Conservation (phyloP, 2,797 vertebrate genomes). For the Smutsia temminckii region DNA sequence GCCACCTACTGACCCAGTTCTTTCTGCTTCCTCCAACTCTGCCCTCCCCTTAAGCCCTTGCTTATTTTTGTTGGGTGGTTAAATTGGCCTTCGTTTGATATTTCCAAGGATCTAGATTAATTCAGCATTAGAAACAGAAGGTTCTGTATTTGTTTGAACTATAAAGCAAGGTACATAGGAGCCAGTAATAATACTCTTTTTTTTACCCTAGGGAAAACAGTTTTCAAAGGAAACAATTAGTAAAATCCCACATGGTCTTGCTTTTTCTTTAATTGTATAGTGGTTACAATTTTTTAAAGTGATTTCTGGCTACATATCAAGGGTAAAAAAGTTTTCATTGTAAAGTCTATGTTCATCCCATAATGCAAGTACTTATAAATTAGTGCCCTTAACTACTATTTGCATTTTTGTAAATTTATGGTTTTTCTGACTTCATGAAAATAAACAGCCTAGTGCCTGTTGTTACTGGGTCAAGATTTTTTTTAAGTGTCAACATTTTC, state of each 20-base stretch:
- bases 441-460: conserved; percentile 53
- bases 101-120: not conserved
- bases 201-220: not conserved
- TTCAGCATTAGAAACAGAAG: not conserved
- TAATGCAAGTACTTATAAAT: conserved; percentile 35
- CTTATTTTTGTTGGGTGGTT: not conserved
- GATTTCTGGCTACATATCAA: conserved; percentile 26
- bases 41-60: not conserved
- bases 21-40: not conserved
- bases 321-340: conserved; percentile 42
- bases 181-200: not conserved
- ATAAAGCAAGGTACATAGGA: not conserved
- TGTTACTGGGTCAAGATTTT: conserved; percentile 72
- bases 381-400: conserved; percentile 45
- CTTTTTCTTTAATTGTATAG: not conserved
- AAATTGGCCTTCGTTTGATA: conserved; percentile 1
- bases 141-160: not conserved
- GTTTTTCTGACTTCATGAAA: conserved; percentile 66
- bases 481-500: conserved; percentile 67
- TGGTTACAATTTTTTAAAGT: conserved; percentile 3
- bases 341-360: conserved; percentile 40
- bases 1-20: conserved; percentile 32
- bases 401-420: conserved; percentile 59
- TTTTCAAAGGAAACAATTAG: conserved; percentile 53
- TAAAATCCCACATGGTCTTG: not conserved